A percentile compares a stretch with the other conserved stretches of the same genome.
These are phyloP conservation scores for Campylomormyrus numenius DNA, from an alignment of 2,113 vertebrate species.

Conservation along the genomic window DNA sequence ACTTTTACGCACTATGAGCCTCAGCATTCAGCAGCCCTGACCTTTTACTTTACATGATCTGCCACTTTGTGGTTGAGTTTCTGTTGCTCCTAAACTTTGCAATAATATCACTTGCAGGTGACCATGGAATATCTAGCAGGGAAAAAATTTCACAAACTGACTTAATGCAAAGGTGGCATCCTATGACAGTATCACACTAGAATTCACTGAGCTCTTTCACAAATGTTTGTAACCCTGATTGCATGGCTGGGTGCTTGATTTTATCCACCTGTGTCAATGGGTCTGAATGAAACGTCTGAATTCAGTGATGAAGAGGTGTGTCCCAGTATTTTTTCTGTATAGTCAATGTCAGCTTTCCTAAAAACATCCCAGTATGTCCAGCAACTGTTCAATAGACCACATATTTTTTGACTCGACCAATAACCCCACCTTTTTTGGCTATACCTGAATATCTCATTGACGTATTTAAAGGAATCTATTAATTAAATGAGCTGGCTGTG, in stretches of 20 bases:
- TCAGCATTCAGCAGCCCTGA: rapidly evolving
- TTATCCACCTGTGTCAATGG: not conserved
- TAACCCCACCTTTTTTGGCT: not conserved
- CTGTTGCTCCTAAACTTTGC: too few relatives aligned
- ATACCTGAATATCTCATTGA: not conserved
- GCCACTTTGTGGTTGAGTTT: too few relatives aligned
- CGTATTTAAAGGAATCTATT: not conserved
- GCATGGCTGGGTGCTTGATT: not conserved
- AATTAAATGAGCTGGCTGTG: not conserved
- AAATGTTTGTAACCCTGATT: not conserved
- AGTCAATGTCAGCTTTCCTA: not conserved
- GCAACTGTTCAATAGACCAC: not conserved
- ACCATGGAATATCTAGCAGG: too few relatives aligned
- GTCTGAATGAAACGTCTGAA: not conserved
- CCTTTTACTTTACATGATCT: too few relatives aligned
- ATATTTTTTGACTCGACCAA: not conserved
- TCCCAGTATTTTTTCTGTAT: not conserved
- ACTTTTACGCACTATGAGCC: too few relatives aligned
- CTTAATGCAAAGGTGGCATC: not conserved
- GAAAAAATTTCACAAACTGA: not conserved
- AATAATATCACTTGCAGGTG: too few relatives aligned
- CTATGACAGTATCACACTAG: not conserved
- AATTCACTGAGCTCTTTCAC: not conserved
- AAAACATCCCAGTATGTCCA: not conserved
- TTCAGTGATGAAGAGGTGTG: not conserved